Base-by-base conservation (phyloP, 2,888 invertebrate species). In the Parnassius orleans region DNA sequence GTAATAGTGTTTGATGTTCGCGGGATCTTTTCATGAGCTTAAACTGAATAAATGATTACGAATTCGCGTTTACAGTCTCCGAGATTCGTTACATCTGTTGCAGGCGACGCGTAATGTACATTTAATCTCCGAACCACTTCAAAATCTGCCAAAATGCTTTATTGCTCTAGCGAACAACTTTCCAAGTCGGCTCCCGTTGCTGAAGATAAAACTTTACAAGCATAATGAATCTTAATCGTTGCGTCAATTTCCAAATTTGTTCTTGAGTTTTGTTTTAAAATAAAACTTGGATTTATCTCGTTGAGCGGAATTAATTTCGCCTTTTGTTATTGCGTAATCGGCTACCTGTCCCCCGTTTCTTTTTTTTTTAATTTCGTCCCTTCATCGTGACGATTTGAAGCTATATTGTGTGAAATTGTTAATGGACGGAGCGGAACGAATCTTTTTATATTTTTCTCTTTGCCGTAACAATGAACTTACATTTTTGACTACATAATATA, bases 101-200 rank as follows among this genome's bases (percentile, higher is more conserved):
- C 83, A 71, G 74, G 69, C 74, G 73, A 79, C 76, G 77, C 80
- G 78, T 87, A 89, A 89, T 88, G 87, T 84, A 86, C 86, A 83
- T 89, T 89, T 88, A 88, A 89, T 87, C 84, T 83, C 80, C 75
- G 70, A 74, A 82, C 83, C 86, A 85, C 84, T 86, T 84, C 83
- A 81, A 86, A 89, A 90, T 88, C 85, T 83, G 84, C 84, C 88
- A 86, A 90, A 90, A 90, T 90, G 89, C 86, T 90, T 90, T 90
- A 90, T 90, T 86, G 86, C 88, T 82, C 76, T 72, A 80, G 75
- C 76, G 82, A 86, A 84, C 81, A 86, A 86, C 80, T 83, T 80
- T 74, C 74, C 80, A 79, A 85, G 83, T 80, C 80, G 79, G 75
- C 76, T 79, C 78, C 56, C 78, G 67, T 60, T 69, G 67, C 67